Percentiles rank a stretch among this genome's conserved stretches.
phyloP scores from a whole-genome alignment of 2,888 invertebrate species.

The Sturmia bella region DNA sequence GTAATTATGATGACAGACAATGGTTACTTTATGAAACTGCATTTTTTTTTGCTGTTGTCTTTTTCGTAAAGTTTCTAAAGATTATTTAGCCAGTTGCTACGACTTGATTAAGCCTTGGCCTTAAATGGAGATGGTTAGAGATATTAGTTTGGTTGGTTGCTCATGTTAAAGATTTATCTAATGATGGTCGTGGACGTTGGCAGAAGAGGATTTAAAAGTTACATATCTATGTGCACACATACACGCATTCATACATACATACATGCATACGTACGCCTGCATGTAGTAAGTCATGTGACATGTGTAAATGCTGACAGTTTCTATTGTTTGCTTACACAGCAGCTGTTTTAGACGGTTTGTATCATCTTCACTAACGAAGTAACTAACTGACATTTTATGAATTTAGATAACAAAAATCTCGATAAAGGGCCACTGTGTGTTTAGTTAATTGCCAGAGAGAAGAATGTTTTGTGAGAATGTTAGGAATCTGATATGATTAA shows the following conservation, averaged over 20 bases:
- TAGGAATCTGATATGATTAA: too few relatives aligned
- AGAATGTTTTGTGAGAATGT: background rate
- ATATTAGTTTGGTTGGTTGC: background rate
- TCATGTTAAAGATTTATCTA: slow-evolving; percentile 33
- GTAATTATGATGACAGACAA: slow-evolving; percentile 24
- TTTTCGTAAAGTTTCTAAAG: slow-evolving; percentile 28
- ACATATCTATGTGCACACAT: too few relatives aligned
- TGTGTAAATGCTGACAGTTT: slow-evolving; percentile 27
- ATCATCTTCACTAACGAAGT: slow-evolving; percentile 3
- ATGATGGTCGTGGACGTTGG: slow-evolving; percentile 27
- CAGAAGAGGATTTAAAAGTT: slow-evolving; percentile 7
- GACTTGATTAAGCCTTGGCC: slow-evolving; percentile 54
- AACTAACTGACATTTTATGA: background rate
- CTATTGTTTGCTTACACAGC: slow-evolving; percentile 23
- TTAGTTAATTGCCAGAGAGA: slow-evolving; percentile 4
- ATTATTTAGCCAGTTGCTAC: slow-evolving; percentile 10
- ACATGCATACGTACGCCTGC: too few relatives aligned
- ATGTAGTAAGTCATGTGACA: slow-evolving; percentile 4
- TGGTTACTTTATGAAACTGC: slow-evolving; percentile 13
- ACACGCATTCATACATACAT: too few relatives aligned
- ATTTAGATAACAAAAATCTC: slow-evolving; percentile 7
- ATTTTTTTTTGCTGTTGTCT: slow-evolving; percentile 18
- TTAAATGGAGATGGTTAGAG: slow-evolving; percentile 41
- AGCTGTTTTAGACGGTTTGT: background rate
- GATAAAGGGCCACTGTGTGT: background rate